These are phyloP conservation scores for Hyles euphorbiae DNA, from an alignment of 1,140 invertebrate genomes.

Conservation along the genomic window DNA sequence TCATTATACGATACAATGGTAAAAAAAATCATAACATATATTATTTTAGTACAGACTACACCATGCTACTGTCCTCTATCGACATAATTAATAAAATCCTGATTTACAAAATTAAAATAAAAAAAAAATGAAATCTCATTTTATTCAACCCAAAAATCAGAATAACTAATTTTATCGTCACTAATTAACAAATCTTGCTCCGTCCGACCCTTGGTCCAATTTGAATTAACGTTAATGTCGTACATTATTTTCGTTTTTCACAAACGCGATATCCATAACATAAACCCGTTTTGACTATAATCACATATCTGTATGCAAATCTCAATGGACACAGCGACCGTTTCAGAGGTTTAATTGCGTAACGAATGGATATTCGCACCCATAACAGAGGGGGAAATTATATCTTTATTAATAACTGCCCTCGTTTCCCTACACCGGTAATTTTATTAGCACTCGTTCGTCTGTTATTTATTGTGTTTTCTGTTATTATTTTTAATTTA, in stretches of 20 bases:
- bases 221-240: too few species aligned
- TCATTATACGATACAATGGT: too few species aligned
- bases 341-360: conserved; percentile 49
- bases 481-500: conserved; percentile 2
- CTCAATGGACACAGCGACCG: conserved; percentile 42
- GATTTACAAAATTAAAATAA: too few species aligned
- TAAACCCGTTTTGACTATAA: conserved; percentile 46
- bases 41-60: too few species aligned
- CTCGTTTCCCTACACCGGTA: conserved; percentile 25
- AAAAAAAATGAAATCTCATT: too few species aligned
- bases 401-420: conserved; percentile 46
- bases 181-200: too few species aligned
- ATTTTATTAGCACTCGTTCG: conserved; percentile 32
- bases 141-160: too few species aligned
- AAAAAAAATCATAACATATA: too few species aligned
- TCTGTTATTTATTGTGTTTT: conserved; percentile 8
- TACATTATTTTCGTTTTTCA: conserved; percentile 12
- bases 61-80: too few species aligned
- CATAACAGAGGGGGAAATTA: conserved; percentile 36
- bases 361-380: conserved; percentile 41
- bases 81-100: too few species aligned
- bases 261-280: conserved; percentile 23
- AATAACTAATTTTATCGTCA: too few species aligned
- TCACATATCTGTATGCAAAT: conserved; percentile 61
- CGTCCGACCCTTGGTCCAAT: too few species aligned